phyloP scores from a whole-genome alignment of 2,888 invertebrate species.

The Drosophila buzzatii region DNA sequence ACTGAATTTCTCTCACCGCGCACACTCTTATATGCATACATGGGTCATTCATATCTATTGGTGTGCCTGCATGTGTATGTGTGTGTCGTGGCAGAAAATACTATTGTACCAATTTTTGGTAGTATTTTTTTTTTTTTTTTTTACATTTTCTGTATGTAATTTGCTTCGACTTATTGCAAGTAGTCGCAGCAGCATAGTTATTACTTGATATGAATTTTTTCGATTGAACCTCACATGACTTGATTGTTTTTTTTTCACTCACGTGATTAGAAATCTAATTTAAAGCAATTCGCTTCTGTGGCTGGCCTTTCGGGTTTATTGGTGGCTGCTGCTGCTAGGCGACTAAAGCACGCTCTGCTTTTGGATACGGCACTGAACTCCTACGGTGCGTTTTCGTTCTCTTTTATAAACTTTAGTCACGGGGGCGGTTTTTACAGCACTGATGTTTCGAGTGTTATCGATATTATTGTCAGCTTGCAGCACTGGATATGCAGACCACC shows the following conservation, averaged over 20 bases:
- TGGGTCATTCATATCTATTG: constrained; percentile 49
- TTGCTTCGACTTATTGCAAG: constrained; percentile 4
- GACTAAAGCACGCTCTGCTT: constrained; percentile 69
- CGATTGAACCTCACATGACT: constrained; percentile 74
- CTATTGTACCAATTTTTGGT: constrained; percentile 46
- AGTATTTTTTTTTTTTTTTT: constrained; percentile 27
- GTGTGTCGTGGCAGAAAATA: constrained; percentile 67
- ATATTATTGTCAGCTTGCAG: constrained; percentile 11
- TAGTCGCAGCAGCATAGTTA: constrained; percentile 67
- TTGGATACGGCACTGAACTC: constrained; percentile 76
- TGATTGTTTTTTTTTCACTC: constrained; percentile 86
- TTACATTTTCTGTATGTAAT: constrained; percentile 21
- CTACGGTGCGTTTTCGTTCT: constrained; percentile 52
- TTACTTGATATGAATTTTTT: constrained; percentile 19
- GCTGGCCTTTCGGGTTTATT: constrained; percentile 85
- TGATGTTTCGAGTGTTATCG: constrained; percentile 25
- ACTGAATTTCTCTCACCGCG: constrained; percentile 37
- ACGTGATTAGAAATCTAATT: constrained; percentile 92
- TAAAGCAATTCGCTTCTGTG: constrained; percentile 89
- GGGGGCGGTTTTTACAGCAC: constrained; percentile 50
- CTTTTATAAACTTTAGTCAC: constrained; percentile 79
- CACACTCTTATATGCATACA: constrained; percentile 35
- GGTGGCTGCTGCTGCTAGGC: constrained; percentile 70
- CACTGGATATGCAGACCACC: constrained; percentile 4
- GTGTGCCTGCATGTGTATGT: constrained; percentile 36